These are phyloP conservation scores for Pan troglodytes DNA, from an alignment of 2,113 vertebrate genomes.

Conservation along the genomic window NHGRI_mPanTro3-v2.1_pri NC_072412.2:36561501-36562000, in stretches of 20 bases:
- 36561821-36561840: not conserved
- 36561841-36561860: not conserved
- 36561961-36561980: not conserved
- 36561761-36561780: rapidly evolving
- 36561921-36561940: not conserved
- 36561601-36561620: not conserved
- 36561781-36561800: not conserved
- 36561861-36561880: not conserved
- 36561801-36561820: not conserved
- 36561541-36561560: not conserved
- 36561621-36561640: not conserved
- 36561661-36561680: not conserved
- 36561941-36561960: not conserved
- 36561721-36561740: not conserved
- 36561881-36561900: not conserved
- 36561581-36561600: not conserved
- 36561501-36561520: not conserved
- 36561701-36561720: not conserved
- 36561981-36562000: not conserved
- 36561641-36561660: not conserved
- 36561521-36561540: not conserved
- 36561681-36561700: not conserved
- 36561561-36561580: not conserved
- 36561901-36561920: not conserved
- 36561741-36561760: not conserved